Evolutionary conservation across 2,113 vertebrate genomes (phyloP).

Genomic region (Galeopterus variegatus): DNA sequence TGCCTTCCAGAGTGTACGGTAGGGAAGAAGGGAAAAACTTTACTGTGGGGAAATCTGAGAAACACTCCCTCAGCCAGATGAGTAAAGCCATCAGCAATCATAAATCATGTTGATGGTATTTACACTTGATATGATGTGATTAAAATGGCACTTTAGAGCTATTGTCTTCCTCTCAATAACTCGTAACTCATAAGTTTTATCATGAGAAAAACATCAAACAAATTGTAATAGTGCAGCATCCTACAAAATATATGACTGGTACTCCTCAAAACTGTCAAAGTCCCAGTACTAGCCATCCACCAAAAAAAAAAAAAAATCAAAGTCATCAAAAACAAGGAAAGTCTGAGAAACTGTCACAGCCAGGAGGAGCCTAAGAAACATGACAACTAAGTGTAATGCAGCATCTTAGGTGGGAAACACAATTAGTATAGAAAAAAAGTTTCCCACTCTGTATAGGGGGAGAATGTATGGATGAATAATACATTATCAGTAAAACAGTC

Average conservation of each 20-base stretch:
- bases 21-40: neutral
- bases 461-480: neutral
- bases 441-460: neutral
- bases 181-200: neutral
- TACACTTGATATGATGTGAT: neutral
- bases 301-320: too few species aligned
- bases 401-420: neutral
- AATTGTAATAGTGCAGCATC: neutral
- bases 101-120: neutral
- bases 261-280: neutral
- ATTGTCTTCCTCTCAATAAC: neutral
- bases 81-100: neutral
- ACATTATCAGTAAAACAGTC: constrained; percentile 36
- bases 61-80: neutral
- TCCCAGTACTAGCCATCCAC: neutral
- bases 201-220: neutral
- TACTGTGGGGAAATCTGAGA: neutral
- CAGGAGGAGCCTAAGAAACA: neutral
- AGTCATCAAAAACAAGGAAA: neutral
- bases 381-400: neutral
- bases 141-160: neutral
- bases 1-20: neutral
- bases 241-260: neutral
- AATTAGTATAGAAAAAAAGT: neutral
- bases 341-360: neutral